phyloP scores from a whole-genome alignment of 2,888 invertebrate genomes.

The Pristionchus maxplancki region DNA sequence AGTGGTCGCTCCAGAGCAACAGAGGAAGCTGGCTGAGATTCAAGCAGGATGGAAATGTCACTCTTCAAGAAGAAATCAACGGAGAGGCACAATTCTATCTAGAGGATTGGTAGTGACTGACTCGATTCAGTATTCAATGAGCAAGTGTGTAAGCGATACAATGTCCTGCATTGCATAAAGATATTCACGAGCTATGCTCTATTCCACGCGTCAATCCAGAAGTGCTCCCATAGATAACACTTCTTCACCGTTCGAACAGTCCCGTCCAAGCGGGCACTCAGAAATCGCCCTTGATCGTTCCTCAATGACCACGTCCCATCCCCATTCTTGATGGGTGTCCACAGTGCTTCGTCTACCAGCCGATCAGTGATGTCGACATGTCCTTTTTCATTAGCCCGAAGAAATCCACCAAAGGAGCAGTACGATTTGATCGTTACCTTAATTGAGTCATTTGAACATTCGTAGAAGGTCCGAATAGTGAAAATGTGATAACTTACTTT shows the following conservation, averaged over 20 bases:
- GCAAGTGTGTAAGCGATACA: background rate
- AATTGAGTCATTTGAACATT: too few species aligned
- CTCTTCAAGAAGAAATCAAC: too few species aligned
- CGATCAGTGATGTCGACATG: background rate
- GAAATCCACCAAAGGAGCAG: background rate
- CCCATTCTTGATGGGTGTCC: background rate
- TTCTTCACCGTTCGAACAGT: background rate
- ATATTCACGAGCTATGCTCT: background rate
- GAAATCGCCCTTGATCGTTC: background rate
- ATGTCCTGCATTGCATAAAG: too few species aligned
- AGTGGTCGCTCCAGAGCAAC: too few species aligned
- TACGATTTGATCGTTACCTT: too few species aligned
- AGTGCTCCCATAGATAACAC: background rate
- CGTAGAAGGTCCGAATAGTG: too few species aligned
- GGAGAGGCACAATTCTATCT: background rate
- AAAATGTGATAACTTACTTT: background rate
- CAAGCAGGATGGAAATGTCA: too few species aligned
- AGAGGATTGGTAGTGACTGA: background rate
- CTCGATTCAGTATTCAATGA: background rate
- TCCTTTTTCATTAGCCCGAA: background rate
- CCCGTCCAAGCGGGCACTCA: background rate
- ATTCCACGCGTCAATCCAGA: background rate
- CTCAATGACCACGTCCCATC: background rate
- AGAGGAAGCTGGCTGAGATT: too few species aligned
- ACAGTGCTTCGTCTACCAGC: background rate